phyloP scores from a whole-genome alignment of 1,140 invertebrate species.

The Acarapis woodi region DNA sequence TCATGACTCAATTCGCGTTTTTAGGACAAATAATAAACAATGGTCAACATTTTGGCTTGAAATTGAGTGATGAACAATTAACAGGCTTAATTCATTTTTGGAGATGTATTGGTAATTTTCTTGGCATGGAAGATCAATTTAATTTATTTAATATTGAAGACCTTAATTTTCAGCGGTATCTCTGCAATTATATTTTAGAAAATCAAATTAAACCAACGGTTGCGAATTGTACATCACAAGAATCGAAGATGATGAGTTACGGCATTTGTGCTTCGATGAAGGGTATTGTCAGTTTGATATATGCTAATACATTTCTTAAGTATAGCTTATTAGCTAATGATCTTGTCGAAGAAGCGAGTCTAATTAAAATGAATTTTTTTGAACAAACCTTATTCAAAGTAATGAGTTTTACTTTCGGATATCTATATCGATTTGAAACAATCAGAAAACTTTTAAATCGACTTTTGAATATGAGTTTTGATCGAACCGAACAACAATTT shows the following conservation, averaged over 20 bases:
- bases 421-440: too few species aligned
- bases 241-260: background rate
- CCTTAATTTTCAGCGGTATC: background rate
- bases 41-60: slow-evolving; percentile 12
- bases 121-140: slow-evolving; percentile 47
- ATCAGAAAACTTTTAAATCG: too few species aligned
- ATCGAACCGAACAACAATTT: too few species aligned
- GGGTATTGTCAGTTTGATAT: too few species aligned
- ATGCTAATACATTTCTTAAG: too few species aligned
- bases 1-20: slow-evolving; percentile 26
- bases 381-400: too few species aligned
- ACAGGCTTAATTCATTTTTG: slow-evolving; percentile 53
- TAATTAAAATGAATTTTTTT: too few species aligned
- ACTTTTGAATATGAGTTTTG: too few species aligned
- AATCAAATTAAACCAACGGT: background rate
- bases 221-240: background rate
- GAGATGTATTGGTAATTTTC: slow-evolving; percentile 41
- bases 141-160: slow-evolving; percentile 22
- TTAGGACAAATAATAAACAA: slow-evolving; percentile 15
- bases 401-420: too few species aligned
- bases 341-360: too few species aligned
- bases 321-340: too few species aligned
- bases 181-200: background rate
- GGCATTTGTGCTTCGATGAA: background rate
- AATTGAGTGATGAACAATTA: slow-evolving; percentile 22